Conservation (phyloP, 2,113 vertebrate genomes). For the pig (Sus scrofa) region DNA sequence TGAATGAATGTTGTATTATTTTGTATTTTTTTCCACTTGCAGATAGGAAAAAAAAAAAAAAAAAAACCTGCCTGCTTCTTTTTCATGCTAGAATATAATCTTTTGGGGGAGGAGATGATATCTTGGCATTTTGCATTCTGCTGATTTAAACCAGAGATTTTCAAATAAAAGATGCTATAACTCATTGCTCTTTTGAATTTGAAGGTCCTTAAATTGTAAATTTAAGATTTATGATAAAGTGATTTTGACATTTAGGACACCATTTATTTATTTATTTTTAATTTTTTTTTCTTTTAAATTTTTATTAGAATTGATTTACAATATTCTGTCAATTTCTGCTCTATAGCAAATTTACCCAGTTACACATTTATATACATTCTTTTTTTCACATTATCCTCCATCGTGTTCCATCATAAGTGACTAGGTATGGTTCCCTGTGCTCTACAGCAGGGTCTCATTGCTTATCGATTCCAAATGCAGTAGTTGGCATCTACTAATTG, state of each 20-base stretch:
- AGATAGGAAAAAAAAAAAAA: background rate
- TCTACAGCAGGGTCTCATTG: too few relatives aligned
- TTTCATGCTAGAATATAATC: background rate
- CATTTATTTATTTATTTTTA: background rate
- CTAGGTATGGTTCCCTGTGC: too few relatives aligned
- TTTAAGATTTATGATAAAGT: background rate
- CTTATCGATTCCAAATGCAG: too few relatives aligned
- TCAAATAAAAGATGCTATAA: background rate
- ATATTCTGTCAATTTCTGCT: too few relatives aligned
- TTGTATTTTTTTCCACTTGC: background rate
- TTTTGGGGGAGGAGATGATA: background rate
- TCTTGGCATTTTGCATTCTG: background rate
- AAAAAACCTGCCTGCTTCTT: background rate
- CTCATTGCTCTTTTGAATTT: background rate
- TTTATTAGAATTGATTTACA: too few relatives aligned
- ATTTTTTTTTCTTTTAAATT: too few relatives aligned
- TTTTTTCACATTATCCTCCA: too few relatives aligned
- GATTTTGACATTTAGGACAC: background rate
- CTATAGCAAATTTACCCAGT: too few relatives aligned
- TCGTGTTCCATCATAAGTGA: too few relatives aligned
- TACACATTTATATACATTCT: too few relatives aligned
- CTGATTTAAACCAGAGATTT: background rate
- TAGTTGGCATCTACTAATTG: too few relatives aligned
- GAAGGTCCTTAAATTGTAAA: background rate
- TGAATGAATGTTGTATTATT: background rate